Conservation (phyloP, 92 coral and sea anemone species). For the Palythoa grandiflora region DNA sequence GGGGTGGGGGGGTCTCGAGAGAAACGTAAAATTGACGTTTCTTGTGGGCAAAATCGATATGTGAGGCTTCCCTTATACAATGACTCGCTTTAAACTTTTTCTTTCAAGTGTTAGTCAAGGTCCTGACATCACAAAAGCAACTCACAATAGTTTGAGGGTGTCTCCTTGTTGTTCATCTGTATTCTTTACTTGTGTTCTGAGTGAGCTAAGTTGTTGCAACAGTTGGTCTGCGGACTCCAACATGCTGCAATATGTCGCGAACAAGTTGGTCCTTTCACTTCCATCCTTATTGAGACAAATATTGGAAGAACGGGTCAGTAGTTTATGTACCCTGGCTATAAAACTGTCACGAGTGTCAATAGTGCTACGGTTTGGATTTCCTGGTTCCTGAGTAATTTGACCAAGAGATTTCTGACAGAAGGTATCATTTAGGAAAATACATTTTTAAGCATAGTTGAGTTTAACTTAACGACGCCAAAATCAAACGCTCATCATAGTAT, state of each 20-base stretch:
- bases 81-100: too few species aligned
- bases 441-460: not conserved
- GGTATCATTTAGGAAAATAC: slow-evolving; percentile 17
- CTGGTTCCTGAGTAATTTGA: slow-evolving; percentile 68
- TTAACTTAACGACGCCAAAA: not conserved
- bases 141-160: slow-evolving; percentile 76
- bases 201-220: slow-evolving; percentile 58
- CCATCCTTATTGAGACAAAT: slow-evolving; percentile 35
- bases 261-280: slow-evolving; percentile 25
- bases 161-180: slow-evolving; percentile 71
- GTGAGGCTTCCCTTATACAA: too few species aligned
- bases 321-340: slow-evolving; percentile 65
- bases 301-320: slow-evolving; percentile 60
- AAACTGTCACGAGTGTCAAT: slow-evolving; percentile 91
- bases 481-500: too few species aligned
- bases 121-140: not conserved
- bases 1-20: too few species aligned
- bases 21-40: too few species aligned
- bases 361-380: slow-evolving; percentile 83
- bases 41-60: too few species aligned
- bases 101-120: too few species aligned
- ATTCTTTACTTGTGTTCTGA: slow-evolving; percentile 54
- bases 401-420: slow-evolving; percentile 68
- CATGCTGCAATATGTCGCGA: slow-evolving; percentile 62
- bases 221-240: slow-evolving; percentile 69